Conservation (phyloP, 30 jellyfish, hydroid and myxozoan species). For the Pseudorhiza aurosa region DNA sequence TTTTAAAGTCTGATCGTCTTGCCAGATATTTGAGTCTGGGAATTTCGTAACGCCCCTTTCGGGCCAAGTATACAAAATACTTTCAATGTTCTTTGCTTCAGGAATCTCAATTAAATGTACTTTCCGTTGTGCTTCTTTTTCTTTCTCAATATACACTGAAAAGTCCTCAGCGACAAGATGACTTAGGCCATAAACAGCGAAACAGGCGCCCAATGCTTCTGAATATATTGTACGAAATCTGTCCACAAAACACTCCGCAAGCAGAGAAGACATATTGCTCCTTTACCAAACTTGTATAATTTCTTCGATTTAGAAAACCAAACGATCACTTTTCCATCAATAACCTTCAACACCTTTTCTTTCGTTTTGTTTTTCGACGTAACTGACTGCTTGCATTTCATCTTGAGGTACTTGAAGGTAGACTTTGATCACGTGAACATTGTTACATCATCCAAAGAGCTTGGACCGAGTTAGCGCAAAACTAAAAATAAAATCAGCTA, state of each 20-base stretch:
- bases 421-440: background rate
- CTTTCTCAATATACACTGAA: background rate
- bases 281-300: background rate
- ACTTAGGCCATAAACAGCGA: background rate
- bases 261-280: constrained; percentile 7
- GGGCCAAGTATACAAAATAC: too few relatives aligned
- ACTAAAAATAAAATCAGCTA: background rate
- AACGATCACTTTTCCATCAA: background rate
- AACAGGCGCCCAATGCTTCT: background rate
- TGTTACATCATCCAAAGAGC: background rate
- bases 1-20: too few relatives aligned
- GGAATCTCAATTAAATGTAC: background rate
- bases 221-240: background rate
- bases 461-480: background rate
- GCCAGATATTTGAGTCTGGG: too few relatives aligned
- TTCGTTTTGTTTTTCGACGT: background rate
- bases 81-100: background rate
- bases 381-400: background rate
- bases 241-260: background rate
- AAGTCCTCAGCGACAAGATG: background rate
- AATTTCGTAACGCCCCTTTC: too few relatives aligned
- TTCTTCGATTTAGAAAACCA: background rate
- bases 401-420: too few relatives aligned
- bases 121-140: background rate
- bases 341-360: background rate